These are phyloP conservation scores for Acromyrmex charruanus DNA, from an alignment of 1,140 invertebrate species.

Conservation along the genomic window DNA sequence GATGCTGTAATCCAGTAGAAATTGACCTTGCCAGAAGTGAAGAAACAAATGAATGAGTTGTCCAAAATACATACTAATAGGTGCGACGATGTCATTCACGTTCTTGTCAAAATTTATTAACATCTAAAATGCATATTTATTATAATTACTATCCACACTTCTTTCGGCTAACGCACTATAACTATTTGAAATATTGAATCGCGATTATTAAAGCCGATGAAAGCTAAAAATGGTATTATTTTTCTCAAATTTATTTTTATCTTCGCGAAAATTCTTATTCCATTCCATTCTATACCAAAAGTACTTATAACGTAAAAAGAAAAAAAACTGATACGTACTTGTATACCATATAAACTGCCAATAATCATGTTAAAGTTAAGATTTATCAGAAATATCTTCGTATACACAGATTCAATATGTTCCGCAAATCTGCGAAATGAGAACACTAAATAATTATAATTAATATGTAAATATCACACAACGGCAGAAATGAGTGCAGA, in stretches of 20 bases:
- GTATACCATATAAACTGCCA: conserved; percentile 25
- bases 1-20: conserved; percentile 73
- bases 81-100: background rate
- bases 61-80: background rate
- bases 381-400: conserved; percentile 10
- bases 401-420: conserved; percentile 13
- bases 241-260: background rate
- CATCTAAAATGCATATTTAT: conserved; percentile 2
- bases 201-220: background rate
- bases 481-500: too few species aligned
- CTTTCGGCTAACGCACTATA: background rate
- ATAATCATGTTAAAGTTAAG: background rate
- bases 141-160: background rate
- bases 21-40: conserved; percentile 62
- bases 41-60: conserved; percentile 28
- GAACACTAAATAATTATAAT: background rate
- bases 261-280: background rate
- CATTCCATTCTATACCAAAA: background rate
- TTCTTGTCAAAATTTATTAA: conserved; percentile 14
- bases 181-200: background rate
- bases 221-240: background rate
- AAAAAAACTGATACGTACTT: background rate
- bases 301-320: background rate
- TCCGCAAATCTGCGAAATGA: conserved; percentile 22
- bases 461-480: too few species aligned